These are phyloP conservation scores for Chalcosyrphus nemorum DNA, from an alignment of 2,888 invertebrate species.

Conservation along the genomic window DNA sequence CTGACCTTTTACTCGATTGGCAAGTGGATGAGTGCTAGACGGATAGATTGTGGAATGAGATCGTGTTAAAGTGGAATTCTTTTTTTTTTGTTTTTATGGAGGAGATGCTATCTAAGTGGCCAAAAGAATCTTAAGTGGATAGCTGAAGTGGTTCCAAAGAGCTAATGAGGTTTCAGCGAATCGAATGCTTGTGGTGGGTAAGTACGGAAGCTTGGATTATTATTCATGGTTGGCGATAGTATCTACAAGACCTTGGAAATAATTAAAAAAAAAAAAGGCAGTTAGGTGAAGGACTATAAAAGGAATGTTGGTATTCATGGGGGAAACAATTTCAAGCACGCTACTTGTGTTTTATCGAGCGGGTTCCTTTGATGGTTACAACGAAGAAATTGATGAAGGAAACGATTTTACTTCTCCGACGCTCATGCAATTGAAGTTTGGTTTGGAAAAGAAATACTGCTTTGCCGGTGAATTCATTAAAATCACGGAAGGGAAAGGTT, in stretches of 20 bases:
- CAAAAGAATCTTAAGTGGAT: conserved; percentile 30
- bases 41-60: conserved; percentile 6
- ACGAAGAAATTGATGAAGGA: too few species aligned
- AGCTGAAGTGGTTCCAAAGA: conserved; percentile 36
- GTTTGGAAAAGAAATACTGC: too few species aligned
- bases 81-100: too few species aligned
- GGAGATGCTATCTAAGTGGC: conserved; percentile 12
- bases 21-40: background rate
- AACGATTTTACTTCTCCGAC: background rate
- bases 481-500: too few species aligned
- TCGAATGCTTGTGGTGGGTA: background rate
- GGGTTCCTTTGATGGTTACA: background rate
- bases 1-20: conserved; percentile 37
- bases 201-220: background rate
- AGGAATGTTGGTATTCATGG: background rate
- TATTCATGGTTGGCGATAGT: conserved; percentile 23
- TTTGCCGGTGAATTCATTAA: too few species aligned
- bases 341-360: background rate
- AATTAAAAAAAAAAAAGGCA: background rate
- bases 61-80: conserved; percentile 13
- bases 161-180: conserved; percentile 40
- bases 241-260: background rate
- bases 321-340: background rate
- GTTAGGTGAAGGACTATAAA: background rate
- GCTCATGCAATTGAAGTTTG: too few species aligned